A percentile compares a stretch with the other conserved stretches of the same genome.
phyloP scores from a whole-genome alignment of 2,888 invertebrate genomes.

The Macroteleia sp. region DNA sequence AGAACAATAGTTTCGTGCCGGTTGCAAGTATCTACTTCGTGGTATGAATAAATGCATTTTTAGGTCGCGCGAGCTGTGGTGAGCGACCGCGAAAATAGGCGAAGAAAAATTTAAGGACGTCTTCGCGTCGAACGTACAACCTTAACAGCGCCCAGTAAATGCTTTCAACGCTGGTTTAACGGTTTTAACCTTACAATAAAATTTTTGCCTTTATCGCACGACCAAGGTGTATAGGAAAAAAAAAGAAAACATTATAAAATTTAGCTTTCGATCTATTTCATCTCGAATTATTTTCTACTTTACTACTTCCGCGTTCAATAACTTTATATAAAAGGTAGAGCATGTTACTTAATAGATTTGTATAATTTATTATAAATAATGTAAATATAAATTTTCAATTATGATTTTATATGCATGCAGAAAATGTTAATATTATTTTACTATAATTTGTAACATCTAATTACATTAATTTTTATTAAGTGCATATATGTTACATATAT shows the following conservation, averaged over 20 bases:
- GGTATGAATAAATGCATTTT: slow-evolving; percentile 68
- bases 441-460: too few relatives aligned
- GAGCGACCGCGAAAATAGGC: slow-evolving; percentile 52
- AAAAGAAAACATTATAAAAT: slow-evolving; percentile 26
- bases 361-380: too few relatives aligned
- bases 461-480: too few relatives aligned
- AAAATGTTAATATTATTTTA: too few relatives aligned
- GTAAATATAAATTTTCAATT: too few relatives aligned
- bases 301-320: too few relatives aligned
- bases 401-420: too few relatives aligned
- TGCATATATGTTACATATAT: too few relatives aligned
- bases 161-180: slow-evolving; percentile 61
- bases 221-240: neutral
- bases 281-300: too few relatives aligned
- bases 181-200: slow-evolving; percentile 54
- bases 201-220: slow-evolving; percentile 41
- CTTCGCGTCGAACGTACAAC: slow-evolving; percentile 43
- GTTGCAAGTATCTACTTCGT: slow-evolving; percentile 64
- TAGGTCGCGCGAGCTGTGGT: slow-evolving; percentile 55
- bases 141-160: slow-evolving; percentile 45
- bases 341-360: too few relatives aligned
- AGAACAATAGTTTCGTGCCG: slow-evolving; percentile 63
- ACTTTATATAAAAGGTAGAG: too few relatives aligned
- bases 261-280: slow-evolving; percentile 11
- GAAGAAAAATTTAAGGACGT: slow-evolving; percentile 59